These are phyloP conservation scores for Pagrus major DNA, from an alignment of 2,113 vertebrate genomes.

Conservation along the genomic window DNA sequence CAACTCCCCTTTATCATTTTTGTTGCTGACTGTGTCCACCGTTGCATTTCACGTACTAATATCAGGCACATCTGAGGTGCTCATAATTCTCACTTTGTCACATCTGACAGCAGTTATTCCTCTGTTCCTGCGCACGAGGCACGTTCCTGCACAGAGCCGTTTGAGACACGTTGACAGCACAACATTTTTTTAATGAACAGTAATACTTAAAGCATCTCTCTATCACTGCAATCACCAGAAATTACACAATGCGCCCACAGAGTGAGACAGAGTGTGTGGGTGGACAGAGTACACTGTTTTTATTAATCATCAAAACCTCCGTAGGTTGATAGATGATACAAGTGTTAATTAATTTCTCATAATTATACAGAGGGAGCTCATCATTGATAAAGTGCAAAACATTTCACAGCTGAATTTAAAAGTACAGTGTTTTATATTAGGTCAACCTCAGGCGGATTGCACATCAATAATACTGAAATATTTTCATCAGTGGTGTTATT, in stretches of 20 bases:
- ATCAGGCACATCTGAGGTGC: constrained; percentile 50
- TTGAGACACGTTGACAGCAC: constrained; percentile 57
- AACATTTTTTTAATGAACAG: constrained; percentile 54
- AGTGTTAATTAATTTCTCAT: constrained; percentile 73
- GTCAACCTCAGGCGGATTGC: constrained; percentile 45
- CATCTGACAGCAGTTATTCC: constrained; percentile 65
- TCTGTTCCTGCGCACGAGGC: constrained; percentile 57
- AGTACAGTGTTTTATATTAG: constrained; percentile 37
- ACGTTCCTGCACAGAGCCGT: constrained; percentile 53
- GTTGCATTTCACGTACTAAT: constrained; percentile 36
- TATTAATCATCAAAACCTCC: constrained; percentile 72
- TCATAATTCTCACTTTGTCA: constrained; percentile 67
- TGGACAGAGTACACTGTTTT: constrained; percentile 67
- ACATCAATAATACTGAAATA: constrained; percentile 53
- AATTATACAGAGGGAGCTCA: constrained; percentile 63
- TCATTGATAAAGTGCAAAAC: constrained; percentile 61
- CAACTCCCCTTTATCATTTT: constrained; percentile 14
- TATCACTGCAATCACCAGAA: constrained; percentile 62
- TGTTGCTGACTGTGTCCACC: constrained; percentile 36
- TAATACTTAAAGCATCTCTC: constrained; percentile 66
- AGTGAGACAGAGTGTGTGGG: constrained; percentile 63
- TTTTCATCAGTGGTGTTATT: constrained; percentile 56
- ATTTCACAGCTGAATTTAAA: constrained; percentile 47
- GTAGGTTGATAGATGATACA: constrained; percentile 72
- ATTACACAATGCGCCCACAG: constrained; percentile 69